These are phyloP conservation scores for Palaemon carinicauda DNA, from an alignment of 1,140 invertebrate species.

Conservation along the genomic window DNA sequence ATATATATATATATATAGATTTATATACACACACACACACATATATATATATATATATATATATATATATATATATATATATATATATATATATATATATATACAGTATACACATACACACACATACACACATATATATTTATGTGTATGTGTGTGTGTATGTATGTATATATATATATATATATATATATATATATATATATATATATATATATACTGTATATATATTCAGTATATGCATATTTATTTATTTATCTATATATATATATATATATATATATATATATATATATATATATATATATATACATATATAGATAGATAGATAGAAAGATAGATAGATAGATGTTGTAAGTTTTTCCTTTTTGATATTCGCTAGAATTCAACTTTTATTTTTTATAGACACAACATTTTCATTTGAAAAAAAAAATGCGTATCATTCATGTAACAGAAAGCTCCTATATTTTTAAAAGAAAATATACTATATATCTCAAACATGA, in stretches of 20 bases:
- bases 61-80: neutral
- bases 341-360: too few relatives aligned
- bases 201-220: too few relatives aligned
- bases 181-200: constrained; percentile 23
- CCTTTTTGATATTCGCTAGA: too few relatives aligned
- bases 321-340: neutral
- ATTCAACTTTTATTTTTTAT: too few relatives aligned
- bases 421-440: too few relatives aligned
- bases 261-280: neutral
- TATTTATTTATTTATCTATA: too few relatives aligned
- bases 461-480: too few relatives aligned
- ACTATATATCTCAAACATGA: too few relatives aligned
- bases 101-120: constrained; percentile 17
- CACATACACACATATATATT: neutral
- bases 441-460: too few relatives aligned
- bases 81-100: neutral
- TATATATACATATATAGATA: neutral
- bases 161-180: constrained; percentile 24
- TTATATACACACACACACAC: neutral
- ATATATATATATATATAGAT: neutral
- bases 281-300: neutral
- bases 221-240: too few relatives aligned
- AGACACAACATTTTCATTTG: too few relatives aligned
- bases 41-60: neutral
- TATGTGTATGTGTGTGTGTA: too few relatives aligned